Percentiles rank a stretch among this genome's conserved stretches.
Evolutionary conservation across 1,140 invertebrate species (phyloP).

Genomic region (Pectinophora gossypiella): DNA sequence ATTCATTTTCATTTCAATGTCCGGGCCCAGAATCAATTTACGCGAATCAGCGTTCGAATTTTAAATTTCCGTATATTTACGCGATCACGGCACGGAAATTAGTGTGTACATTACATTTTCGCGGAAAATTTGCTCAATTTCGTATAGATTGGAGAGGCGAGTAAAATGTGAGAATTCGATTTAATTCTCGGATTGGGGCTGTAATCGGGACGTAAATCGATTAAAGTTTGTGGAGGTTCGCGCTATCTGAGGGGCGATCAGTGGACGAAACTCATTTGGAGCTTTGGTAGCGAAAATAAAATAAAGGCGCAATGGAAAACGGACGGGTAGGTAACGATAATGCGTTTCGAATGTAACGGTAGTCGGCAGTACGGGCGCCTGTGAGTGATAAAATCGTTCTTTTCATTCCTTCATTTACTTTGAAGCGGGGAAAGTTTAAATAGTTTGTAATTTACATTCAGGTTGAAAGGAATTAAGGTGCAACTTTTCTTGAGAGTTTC

Average conservation of each 20-base stretch:
- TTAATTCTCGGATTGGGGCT: conserved; percentile 33
- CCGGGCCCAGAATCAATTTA: conserved; percentile 60
- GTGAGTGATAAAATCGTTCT: neutral
- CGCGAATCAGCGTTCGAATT: conserved; percentile 38
- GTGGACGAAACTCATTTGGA: conserved; percentile 34
- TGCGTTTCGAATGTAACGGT: neutral
- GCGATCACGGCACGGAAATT: conserved; percentile 52
- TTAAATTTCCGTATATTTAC: conserved; percentile 46
- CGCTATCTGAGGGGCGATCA: conserved; percentile 37
- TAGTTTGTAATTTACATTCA: neutral
- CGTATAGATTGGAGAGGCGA: conserved; percentile 12
- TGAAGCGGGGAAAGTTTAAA: neutral
- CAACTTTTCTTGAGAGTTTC: neutral
- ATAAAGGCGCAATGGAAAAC: conserved; percentile 10
- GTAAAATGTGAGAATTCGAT: conserved; percentile 50
- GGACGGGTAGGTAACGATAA: neutral
- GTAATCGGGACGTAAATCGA: conserved; percentile 45
- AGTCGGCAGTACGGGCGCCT: too few species aligned
- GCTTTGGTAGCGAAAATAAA: conserved; percentile 26
- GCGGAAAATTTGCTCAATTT: conserved; percentile 28
- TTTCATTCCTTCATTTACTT: neutral
- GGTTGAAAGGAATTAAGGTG: neutral
- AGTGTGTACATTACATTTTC: conserved; percentile 58
- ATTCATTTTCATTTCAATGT: conserved; percentile 37
- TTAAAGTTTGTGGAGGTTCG: conserved; percentile 39